Conservation (phyloP, 2,888 invertebrate species). For the Hypercompe scribonia region DNA sequence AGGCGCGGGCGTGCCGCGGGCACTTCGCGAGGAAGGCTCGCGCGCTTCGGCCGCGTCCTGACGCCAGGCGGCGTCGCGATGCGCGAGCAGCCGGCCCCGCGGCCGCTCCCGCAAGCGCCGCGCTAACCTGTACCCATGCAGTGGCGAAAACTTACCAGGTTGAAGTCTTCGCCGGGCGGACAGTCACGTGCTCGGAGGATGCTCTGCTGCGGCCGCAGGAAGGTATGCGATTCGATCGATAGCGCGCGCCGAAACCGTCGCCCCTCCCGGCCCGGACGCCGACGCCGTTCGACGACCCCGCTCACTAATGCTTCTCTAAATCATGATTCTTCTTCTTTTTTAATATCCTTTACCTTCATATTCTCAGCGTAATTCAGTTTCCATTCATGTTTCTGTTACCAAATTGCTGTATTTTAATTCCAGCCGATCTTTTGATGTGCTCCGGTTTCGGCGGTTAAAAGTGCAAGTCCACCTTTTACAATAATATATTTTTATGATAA, state of each 20-base stretch:
- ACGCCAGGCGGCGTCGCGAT: constrained; percentile 78
- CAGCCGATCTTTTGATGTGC: constrained; percentile 6
- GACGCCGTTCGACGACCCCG: constrained; percentile 84
- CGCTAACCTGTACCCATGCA: constrained; percentile 91
- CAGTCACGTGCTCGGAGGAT: constrained; percentile 93
- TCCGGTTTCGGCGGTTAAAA: constrained; percentile 25
- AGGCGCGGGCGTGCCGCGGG: constrained; percentile 75
- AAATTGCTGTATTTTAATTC: constrained; percentile 20
- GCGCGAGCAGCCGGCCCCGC: constrained; percentile 82
- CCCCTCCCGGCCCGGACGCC: constrained; percentile 84
- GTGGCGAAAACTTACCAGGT: constrained; percentile 94
- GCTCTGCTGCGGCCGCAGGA: constrained; percentile 98
- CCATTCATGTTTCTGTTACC: constrained; percentile 35
- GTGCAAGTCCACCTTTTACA: constrained; percentile 17
- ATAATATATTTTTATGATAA: neutral
- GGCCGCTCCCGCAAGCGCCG: constrained; percentile 85
- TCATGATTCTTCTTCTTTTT: constrained; percentile 64
- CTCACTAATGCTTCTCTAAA: constrained; percentile 71
- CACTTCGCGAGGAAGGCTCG: constrained; percentile 84
- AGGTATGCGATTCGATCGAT: constrained; percentile 90
- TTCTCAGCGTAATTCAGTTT: constrained; percentile 25
- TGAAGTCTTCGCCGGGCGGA: constrained; percentile 90
- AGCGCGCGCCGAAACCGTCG: constrained; percentile 83
- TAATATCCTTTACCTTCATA: constrained; percentile 31
- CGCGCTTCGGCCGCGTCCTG: constrained; percentile 81